Evolutionary conservation across 1,140 invertebrate species (phyloP).

Genomic region (Drosophila virilis): DNA sequence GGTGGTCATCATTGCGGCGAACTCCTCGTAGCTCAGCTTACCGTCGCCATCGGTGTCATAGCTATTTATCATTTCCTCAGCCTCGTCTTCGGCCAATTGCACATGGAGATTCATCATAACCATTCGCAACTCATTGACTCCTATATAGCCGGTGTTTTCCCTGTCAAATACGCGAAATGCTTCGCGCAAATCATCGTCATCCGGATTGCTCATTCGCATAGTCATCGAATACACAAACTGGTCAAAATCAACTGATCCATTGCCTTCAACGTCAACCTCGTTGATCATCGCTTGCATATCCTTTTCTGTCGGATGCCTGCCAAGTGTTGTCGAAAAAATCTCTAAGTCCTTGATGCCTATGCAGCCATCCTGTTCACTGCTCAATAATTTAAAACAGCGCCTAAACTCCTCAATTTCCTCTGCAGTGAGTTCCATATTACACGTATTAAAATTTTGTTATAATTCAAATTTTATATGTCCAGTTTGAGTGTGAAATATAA

Average conservation of each 20-base stretch:
- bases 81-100: background rate
- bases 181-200: slow-evolving; percentile 2
- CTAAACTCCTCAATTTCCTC: background rate
- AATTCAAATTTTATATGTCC: background rate
- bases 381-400: background rate
- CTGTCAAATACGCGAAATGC: slow-evolving; percentile 15
- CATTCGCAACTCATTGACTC: background rate
- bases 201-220: background rate
- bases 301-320: background rate
- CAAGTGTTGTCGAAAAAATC: background rate
- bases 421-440: background rate
- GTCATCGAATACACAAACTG: background rate
- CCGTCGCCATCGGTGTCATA: slow-evolving; percentile 6
- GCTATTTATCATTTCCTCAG: background rate
- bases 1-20: slow-evolving; percentile 4
- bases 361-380: background rate
- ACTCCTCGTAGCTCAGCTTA: slow-evolving; percentile 11
- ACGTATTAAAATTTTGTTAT: background rate
- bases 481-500: background rate
- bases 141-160: background rate
- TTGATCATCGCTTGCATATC: slow-evolving; percentile 12
- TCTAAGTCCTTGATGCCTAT: background rate
- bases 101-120: background rate
- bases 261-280: slow-evolving; percentile 12
- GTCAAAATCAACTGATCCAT: background rate